Conservation (phyloP, 2,888 invertebrate species). For the Drosophila sordidula region DNA sequence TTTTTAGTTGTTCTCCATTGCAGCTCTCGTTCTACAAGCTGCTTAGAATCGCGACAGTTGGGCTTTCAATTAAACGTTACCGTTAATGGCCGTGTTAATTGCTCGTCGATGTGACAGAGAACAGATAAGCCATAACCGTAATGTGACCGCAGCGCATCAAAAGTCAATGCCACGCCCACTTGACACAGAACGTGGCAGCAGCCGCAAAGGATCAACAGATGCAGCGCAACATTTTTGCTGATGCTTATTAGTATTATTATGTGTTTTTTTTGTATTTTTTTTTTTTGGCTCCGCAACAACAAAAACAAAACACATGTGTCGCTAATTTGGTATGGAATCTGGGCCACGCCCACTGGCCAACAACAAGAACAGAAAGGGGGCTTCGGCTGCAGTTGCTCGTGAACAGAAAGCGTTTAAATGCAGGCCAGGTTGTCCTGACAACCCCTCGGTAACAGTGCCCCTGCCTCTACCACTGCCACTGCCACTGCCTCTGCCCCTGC, state of each 20-base stretch:
- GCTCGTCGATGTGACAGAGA: conserved; percentile 54
- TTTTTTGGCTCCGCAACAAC: conserved; percentile 12
- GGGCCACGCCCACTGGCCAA: conserved; percentile 56
- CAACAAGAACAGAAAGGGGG: conserved; percentile 2
- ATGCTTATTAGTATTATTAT: conserved; percentile 33
- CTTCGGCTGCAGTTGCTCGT: conserved; percentile 32
- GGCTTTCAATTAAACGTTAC: conserved; percentile 54
- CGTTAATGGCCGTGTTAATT: conserved; percentile 72
- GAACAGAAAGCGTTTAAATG: conserved; percentile 41
- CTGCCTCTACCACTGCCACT: too few species aligned
- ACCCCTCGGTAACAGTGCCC: conserved; percentile 30
- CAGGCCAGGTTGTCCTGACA: conserved; percentile 26
- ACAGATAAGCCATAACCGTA: conserved; percentile 65
- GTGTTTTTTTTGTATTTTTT: conserved; percentile 5
- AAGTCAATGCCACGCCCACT: conserved; percentile 68
- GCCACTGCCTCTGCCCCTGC: neutral
- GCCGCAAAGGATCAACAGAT: conserved; percentile 62
- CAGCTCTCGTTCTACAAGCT: neutral
- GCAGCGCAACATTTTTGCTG: conserved; percentile 58
- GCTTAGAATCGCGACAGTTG: conserved; percentile 64
- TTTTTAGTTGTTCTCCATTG: too few species aligned
- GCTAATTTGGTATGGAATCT: conserved; percentile 58
- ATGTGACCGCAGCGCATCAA: conserved; percentile 52
- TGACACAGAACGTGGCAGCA: conserved; percentile 21
- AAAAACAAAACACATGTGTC: conserved; percentile 66